Conservation (phyloP, 2,888 invertebrate species). For the Cosmia trapezina region DNA sequence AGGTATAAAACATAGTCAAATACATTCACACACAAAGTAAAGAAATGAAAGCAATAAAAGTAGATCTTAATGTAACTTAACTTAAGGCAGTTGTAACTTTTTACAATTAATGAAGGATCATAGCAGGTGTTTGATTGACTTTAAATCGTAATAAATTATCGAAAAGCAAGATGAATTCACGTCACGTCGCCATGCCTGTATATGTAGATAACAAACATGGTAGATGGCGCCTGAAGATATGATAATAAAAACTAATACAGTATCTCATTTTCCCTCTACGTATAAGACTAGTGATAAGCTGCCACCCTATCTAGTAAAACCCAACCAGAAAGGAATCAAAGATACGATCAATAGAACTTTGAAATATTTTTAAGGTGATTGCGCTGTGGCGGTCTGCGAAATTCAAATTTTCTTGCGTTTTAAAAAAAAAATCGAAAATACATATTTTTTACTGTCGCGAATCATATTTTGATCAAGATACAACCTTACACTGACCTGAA, state of each 20-base stretch:
- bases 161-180: conserved; percentile 37
- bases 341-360: conserved; percentile 44
- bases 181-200: conserved; percentile 23
- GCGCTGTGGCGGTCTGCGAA: no score
- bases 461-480: no score
- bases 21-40: not conserved
- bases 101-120: conserved; percentile 6
- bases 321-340: conserved; percentile 38
- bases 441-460: no score
- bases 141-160: conserved; percentile 37
- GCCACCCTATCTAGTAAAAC: conserved; percentile 27
- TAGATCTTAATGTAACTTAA: conserved; percentile 16
- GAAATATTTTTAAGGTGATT: conserved; percentile 50
- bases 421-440: no score
- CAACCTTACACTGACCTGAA: no score
- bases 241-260: conserved; percentile 43
- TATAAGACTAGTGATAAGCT: conserved; percentile 23
- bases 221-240: conserved; percentile 49
- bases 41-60: not conserved
- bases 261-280: conserved; percentile 39
- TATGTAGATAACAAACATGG: conserved; percentile 35
- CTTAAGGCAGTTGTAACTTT: conserved; percentile 33
- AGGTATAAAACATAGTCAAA: not conserved
- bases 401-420: no score
- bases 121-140: conserved; percentile 27